phyloP scores from a whole-genome alignment of 2,888 invertebrate genomes.

The Pseudanteris insignis region DNA sequence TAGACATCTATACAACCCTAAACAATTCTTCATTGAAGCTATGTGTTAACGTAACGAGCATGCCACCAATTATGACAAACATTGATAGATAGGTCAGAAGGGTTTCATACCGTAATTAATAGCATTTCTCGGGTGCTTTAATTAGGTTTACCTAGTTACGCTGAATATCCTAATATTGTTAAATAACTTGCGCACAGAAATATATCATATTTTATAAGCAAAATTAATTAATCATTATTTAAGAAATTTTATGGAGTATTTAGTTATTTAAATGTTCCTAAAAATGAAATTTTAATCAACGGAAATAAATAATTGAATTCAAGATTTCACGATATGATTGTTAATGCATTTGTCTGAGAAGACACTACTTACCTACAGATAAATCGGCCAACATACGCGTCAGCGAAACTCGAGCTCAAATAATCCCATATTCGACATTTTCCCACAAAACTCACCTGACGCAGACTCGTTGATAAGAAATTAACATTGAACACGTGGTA shows the following conservation, averaged over 20 bases:
- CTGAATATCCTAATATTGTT: no score
- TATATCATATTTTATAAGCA: no score
- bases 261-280: no score
- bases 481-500: conserved; percentile 13
- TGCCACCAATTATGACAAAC: conserved; percentile 57
- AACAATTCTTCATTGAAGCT: conserved; percentile 27
- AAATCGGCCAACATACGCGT: conserved; percentile 51
- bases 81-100: conserved; percentile 49
- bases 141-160: conserved; percentile 33
- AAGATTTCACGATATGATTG: no score
- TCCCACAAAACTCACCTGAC: conserved; percentile 65
- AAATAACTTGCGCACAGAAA: no score
- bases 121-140: conserved; percentile 27
- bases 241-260: no score
- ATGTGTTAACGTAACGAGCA: conserved; percentile 45
- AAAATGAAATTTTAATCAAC: no score
- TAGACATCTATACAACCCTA: conserved; percentile 45
- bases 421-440: conserved; percentile 55
- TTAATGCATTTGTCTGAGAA: conserved; percentile 25
- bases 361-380: conserved; percentile 51
- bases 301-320: no score
- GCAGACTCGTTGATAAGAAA: conserved; percentile 50
- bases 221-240: no score
- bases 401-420: conserved; percentile 59
- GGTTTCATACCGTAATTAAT: conserved; percentile 4